Base-by-base conservation (phyloP, 2,113 vertebrate genomes). In the Sylvilagus bachmani region DNA sequence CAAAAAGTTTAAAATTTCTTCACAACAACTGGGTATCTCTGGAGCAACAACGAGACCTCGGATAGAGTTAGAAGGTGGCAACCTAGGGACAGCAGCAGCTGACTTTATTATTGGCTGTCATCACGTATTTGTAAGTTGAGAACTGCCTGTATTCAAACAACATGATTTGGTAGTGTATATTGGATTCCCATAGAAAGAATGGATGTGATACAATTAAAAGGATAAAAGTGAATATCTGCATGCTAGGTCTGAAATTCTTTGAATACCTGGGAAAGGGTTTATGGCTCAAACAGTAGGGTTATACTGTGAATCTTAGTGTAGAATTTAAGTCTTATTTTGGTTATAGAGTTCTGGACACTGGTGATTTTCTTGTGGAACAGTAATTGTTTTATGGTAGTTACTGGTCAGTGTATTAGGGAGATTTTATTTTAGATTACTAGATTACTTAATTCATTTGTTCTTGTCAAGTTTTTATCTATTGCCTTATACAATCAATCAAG, bases 91-190 rank as follows among this genome's bases (percentile, higher is more conserved):
- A 75, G 90, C 58, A 38, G 88, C 96, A 97, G 90, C 95, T 97
- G 96, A 81, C 96, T 97, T 97, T 96, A 97, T 97, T 97, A 97
- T 97, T 97, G 96, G 96, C 90, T 94, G 95, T 90, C 1, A 58
- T 94, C 96, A 97, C 94, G 96, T 97, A 96, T 97, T 96, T 92
- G 96, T 95, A 96, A 97, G 95, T 89, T 97, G 97, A 97, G 97
- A 97, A 79, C 82, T 83, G 97, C 85, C 87, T 96, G 87, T 93
- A 88, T 93, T 96, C 90, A 95, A 89, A 96, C 96, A 95, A 62
- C 71, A 10, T 75, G 92, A 95, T 95, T 95, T 89, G 95, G 89
- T 92, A 77, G 69, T 33, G 19, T 95, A 71, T 88, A 31, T 53
- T 88, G 94, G 53, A 64, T 92, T 93, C 70, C 71, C 0, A 1